Base-by-base conservation (phyloP, 1,140 invertebrate species). In the Ostrea edulis region DNA sequence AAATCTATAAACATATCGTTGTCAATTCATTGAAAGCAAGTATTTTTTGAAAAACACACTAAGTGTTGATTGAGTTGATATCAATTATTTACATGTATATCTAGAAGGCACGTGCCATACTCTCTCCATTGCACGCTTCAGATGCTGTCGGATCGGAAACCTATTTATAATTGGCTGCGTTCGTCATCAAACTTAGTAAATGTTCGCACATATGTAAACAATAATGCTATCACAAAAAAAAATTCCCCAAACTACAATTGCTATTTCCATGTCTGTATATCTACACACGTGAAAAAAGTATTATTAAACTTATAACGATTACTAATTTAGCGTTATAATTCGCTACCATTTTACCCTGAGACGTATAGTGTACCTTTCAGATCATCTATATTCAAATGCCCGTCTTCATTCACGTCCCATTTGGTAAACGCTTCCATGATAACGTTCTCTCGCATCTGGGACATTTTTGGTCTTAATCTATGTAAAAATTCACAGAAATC, bases 381-480 rank as follows among this genome's bases (percentile, higher is more conserved):
- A 95, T 99, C 98, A 20, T 97, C 97, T 5, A 98, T 93, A 0
- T 97, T 97, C 35, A 99, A 97, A 35, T 97, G 95, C 0, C 97
- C 98, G 93, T 99, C 98, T 0, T 96, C 96, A 81, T 88, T 88
- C 44, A 96, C 97, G 93, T 98, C 98, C 93, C 98, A 93, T 94
- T 98, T 98, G 90, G 96, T 96, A 93, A 98, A 99, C 0, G 97
- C 97, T 93, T 97, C 96, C 81, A 97, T 96, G 0, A 98, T 97
- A 0, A 98, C 96, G 68, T 96, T 96, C 87, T 96, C 95, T 25
- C 98, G 96, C 3, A 95, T 96, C 3, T 97, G 96, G 0, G 96
- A 96, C 97, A 98, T 97, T 0, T 97, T 97, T 0, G 98, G 98
- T 97, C 90, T 82, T 22, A 93, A 84, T 11, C 88, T 82, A 44